Evolutionary conservation across 2,888 invertebrate genomes (phyloP).

Genomic region (Mamestra brassicae): DNA sequence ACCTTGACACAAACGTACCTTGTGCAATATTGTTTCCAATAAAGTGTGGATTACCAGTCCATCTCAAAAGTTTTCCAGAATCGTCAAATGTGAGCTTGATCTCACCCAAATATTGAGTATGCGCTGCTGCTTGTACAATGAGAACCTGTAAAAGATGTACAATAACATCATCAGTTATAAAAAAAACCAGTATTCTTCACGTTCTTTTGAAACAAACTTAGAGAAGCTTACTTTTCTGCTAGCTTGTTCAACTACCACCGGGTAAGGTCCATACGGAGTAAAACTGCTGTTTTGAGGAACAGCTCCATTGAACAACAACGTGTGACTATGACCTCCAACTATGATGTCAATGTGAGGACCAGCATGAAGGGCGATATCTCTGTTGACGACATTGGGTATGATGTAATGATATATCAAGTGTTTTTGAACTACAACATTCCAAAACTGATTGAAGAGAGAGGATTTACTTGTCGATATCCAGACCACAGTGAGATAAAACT

Average conservation of each 20-base stretch:
- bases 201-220: too few relatives aligned
- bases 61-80: conserved; percentile 92
- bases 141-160: conserved; percentile 84
- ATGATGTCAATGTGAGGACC: conserved; percentile 95
- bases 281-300: conserved; percentile 89
- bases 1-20: conserved; percentile 86
- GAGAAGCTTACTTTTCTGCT: conserved; percentile 73
- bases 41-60: conserved; percentile 94
- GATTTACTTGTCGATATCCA: conserved; percentile 91
- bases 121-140: conserved; percentile 94
- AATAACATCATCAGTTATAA: not conserved
- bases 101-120: conserved; percentile 95
- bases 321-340: conserved; percentile 96
- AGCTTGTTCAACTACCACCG: conserved; percentile 92
- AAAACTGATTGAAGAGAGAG: not conserved
- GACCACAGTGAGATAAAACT: conserved; percentile 95
- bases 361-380: conserved; percentile 92
- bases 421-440: not conserved
- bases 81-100: conserved; percentile 94
- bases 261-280: conserved; percentile 92
- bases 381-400: conserved; percentile 62
- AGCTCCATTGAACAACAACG: conserved; percentile 92
- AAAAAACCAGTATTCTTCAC: not conserved
- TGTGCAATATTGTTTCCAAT: conserved; percentile 91
- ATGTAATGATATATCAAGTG: not conserved